phyloP scores from a whole-genome alignment of 2,888 invertebrate genomes.

The Capitulum mitella region DNA sequence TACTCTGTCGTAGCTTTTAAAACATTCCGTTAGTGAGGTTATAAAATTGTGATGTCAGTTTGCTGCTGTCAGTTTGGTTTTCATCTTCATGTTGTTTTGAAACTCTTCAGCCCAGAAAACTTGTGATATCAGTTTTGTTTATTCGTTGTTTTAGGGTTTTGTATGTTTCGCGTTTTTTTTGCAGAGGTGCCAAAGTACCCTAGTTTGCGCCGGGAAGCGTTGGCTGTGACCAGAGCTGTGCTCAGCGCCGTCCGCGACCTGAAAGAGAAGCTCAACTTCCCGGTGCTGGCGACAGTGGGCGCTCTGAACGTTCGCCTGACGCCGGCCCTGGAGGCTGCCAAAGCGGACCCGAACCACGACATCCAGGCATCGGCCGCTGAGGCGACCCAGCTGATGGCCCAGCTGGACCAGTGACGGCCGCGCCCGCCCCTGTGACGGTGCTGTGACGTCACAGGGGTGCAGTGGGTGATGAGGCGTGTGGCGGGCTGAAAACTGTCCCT shows the following conservation, averaged over 20 bases:
- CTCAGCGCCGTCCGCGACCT: background rate
- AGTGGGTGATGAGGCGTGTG: too few species aligned
- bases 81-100: background rate
- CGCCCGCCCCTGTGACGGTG: background rate
- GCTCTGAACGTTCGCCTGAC: slow-evolving; percentile 32
- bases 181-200: slow-evolving; percentile 7
- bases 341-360: slow-evolving; percentile 34
- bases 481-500: too few species aligned
- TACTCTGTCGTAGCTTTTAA: too few species aligned
- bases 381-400: slow-evolving; percentile 30
- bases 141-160: too few species aligned
- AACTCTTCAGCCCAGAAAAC: too few species aligned
- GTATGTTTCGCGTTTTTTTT: too few species aligned
- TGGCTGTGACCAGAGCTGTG: background rate
- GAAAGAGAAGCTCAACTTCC: background rate
- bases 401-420: background rate
- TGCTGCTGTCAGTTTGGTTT: background rate
- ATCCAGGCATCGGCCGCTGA: slow-evolving; percentile 32
- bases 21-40: too few species aligned
- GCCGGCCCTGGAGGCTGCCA: slow-evolving; percentile 34
- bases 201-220: background rate
- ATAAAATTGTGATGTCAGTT: too few species aligned
- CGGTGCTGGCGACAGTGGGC: slow-evolving; percentile 27
- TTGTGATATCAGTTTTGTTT: background rate
- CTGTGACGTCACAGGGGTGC: too few species aligned